Evolutionary conservation across 2,113 vertebrate species (phyloP).

Genomic region (Balaeniceps rex): DNA sequence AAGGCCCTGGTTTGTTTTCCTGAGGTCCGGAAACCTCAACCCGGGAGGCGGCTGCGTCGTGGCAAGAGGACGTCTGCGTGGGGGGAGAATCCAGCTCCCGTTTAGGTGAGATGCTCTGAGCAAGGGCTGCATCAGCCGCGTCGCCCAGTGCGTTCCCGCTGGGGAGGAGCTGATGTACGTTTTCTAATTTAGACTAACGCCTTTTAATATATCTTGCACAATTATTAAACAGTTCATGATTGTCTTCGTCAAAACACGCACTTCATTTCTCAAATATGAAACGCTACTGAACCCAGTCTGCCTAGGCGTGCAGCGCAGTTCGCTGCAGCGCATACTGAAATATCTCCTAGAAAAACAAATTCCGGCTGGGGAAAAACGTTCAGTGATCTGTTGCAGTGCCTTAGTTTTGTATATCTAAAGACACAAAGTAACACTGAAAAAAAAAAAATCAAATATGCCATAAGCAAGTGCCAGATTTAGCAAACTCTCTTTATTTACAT

Average conservation of each 20-base stretch:
- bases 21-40: not conserved
- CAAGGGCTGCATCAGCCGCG: not conserved
- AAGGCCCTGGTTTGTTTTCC: not conserved
- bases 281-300: not conserved
- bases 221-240: not conserved
- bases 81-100: not conserved
- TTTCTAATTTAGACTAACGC: not conserved
- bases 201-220: not conserved
- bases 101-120: fast-evolving
- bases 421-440: not conserved
- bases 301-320: not conserved
- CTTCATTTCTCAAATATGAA: not conserved
- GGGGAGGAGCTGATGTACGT: not conserved
- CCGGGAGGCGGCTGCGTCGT: not conserved
- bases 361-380: not conserved
- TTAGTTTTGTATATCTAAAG: not conserved
- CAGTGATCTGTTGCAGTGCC: not conserved
- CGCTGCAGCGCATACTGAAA: not conserved
- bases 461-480: slow-evolving; percentile 71
- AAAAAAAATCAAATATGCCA: not conserved
- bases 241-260: fast-evolving
- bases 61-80: fast-evolving
- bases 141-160: fast-evolving
- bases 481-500: slow-evolving; percentile 82
- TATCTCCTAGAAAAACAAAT: not conserved